A percentile compares a stretch with the other conserved stretches of the same genome.
Evolutionary conservation across 2,797 vertebrate species (phyloP).

Genomic region (Gallinago stenura): DNA sequence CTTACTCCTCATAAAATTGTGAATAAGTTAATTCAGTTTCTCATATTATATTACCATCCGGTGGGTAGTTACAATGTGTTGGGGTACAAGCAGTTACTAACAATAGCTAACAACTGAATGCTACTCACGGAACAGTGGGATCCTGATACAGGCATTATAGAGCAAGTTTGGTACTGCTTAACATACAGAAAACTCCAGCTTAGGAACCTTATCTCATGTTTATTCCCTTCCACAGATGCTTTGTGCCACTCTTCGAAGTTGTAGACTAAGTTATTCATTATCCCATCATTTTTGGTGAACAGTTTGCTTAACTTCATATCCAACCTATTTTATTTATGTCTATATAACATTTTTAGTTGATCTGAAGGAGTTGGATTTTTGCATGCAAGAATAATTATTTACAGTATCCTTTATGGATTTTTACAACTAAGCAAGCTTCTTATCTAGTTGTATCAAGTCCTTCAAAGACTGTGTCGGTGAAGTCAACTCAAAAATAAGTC

Average conservation of each 20-base stretch:
- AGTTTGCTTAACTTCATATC: neutral
- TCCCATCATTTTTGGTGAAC: neutral
- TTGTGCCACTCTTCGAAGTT: neutral
- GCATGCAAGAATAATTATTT: neutral
- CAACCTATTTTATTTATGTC: neutral
- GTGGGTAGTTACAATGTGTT: neutral
- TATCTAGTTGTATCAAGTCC: neutral
- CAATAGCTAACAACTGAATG: neutral
- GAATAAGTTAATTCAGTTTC: conserved; percentile 12
- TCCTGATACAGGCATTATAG: neutral
- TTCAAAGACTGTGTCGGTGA: conserved; percentile 14
- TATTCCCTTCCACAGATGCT: neutral
- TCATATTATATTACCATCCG: neutral
- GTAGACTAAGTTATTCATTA: neutral
- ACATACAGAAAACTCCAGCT: neutral
- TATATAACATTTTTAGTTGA: neutral
- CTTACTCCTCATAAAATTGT: neutral
- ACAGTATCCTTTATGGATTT: neutral
- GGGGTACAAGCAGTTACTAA: neutral
- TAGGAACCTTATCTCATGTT: neutral
- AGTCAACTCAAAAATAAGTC: conserved; percentile 1
- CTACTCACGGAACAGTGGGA: neutral
- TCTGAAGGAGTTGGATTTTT: neutral
- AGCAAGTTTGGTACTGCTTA: neutral
- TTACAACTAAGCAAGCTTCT: neutral